Base-by-base conservation (phyloP, 2,888 invertebrate species). In the Peribatodes rhomboidaria region DNA sequence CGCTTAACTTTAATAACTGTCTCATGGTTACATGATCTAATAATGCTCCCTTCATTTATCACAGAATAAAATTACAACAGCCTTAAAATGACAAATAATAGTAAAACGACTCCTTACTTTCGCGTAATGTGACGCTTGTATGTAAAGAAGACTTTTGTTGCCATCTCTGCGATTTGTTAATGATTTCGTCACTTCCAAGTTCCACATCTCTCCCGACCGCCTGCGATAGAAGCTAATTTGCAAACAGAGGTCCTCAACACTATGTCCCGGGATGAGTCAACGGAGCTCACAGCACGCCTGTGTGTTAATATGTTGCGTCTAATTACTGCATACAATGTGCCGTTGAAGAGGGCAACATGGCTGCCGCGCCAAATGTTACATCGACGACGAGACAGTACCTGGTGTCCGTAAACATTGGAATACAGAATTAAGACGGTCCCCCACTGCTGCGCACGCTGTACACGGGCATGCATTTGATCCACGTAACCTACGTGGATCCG, bases 301-400 rank as follows among this genome's bases (percentile, higher is more conserved):
- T 78, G 80, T 87, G 87, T 76, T 84, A 87, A 88, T 88, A 81
- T 80, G 81, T 77, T 63, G 78, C 78, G 81, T 86, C 83, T 84
- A 72, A 70, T 72, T 72, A 70, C 77, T 78, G 69, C 72, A 61
- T 72, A 61, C 65, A 57, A 60, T 65, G 56, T 56, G 60, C 46
- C 44, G 56, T 56, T 55, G 31, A 55, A 60, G 60, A 49, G 54
- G 44, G 66, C 70, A 77, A 74, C 55, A 76, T 77, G 79, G 76
- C 75, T 71, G 60, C 72, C 56, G 69, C 71, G 69, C 67, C 70
- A 72, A 68, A 69, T 70, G 63, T 46, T 42, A 33, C 46, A 63
- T 68, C 67, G 68, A 31, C 31, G 65, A 65, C 64, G 67, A 50
- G 53, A 18, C 56, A 61, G 61, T 50, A 56, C 16, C 42, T 37